Conservation (phyloP, 2,888 invertebrate genomes). For the Tiliacea citrago region DNA sequence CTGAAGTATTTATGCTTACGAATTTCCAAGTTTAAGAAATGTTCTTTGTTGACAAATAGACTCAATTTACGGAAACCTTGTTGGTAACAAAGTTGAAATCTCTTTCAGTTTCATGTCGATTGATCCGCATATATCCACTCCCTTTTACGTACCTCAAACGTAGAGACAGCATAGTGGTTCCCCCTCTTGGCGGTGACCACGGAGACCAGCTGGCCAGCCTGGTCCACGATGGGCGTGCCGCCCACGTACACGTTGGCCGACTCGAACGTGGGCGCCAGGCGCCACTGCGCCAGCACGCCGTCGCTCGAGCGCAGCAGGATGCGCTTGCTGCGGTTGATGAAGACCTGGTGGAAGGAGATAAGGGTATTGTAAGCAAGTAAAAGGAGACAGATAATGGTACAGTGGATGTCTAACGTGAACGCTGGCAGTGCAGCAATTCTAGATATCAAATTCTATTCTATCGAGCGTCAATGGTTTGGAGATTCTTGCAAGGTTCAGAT, state of each 20-base stretch:
- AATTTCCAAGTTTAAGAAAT: no score
- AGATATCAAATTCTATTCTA: no score
- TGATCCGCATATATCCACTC: no score
- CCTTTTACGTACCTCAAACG: constrained; percentile 73
- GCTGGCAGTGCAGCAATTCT: no score
- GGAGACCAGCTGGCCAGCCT: constrained; percentile 80
- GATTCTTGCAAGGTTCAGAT: no score
- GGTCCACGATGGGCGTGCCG: constrained; percentile 82
- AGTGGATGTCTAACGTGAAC: no score
- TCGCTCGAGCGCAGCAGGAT: constrained; percentile 82
- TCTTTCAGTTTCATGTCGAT: no score
- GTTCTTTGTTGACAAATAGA: no score
- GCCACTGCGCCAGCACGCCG: constrained; percentile 85
- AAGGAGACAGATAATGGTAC: not conserved
- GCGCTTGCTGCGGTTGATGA: constrained; percentile 85
- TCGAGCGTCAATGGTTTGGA: no score
- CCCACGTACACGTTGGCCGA: constrained; percentile 81
- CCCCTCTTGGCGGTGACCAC: constrained; percentile 82
- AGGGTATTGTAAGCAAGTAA: not conserved
- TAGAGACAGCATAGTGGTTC: constrained; percentile 85
- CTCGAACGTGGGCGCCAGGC: constrained; percentile 85
- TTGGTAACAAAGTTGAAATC: no score
- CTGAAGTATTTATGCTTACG: no score
- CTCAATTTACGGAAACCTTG: no score
- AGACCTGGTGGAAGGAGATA: constrained; percentile 75